Evolutionary conservation across 2,797 vertebrate species (phyloP), one percentile per base, ranked within the genome.

Genomic region (Chaetophractus vellerosus): DNA sequence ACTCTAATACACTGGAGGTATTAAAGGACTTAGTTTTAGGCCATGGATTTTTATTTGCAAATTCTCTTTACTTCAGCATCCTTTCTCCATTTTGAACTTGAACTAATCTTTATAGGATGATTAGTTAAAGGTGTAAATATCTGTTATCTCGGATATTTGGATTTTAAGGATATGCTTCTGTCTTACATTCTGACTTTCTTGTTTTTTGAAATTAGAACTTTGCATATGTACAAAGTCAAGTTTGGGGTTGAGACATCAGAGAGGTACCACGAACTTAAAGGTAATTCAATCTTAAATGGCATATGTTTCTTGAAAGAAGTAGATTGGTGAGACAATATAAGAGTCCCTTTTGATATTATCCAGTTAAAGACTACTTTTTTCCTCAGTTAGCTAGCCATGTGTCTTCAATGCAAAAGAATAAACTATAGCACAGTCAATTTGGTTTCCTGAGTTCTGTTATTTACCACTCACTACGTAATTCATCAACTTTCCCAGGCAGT

Each of bases 31-130:
- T 68, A 50, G 14, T 84, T 69, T 45, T 69, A 48, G 69, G 23
- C 6, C 21, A 28, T 28, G 24, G 50, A 36, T 5, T 48, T 90
- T 79, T n/a, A 52, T 59, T 61, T 76, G 19, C 31, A 21, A 26
- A 1, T n/a, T 50, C n/a, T 23, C 59, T 78, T 89, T 93, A n/a
- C 28, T 33, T 74, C 50, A 45, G 31, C 28, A 48, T 11, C 33
- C 18, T 57, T 69, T 78, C 41, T 76, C 59, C 83, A 81, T 36
- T 78, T 72, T 74, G 33, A 95, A 85, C 38, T 84, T 82, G 41
- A 85, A 88, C 23, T 61, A 55, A 72, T 66, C 24, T 71, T 88
- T 52, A 75, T 9, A 10, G 64, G 57, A 55, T 63, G 71, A 75
- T n/a, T 87, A 33, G 31, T 7, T 61, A 48, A 50, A 94, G 16